Evolutionary conservation across 2,888 invertebrate species (phyloP).

Genomic region (Pachymerium ferrugineum): DNA sequence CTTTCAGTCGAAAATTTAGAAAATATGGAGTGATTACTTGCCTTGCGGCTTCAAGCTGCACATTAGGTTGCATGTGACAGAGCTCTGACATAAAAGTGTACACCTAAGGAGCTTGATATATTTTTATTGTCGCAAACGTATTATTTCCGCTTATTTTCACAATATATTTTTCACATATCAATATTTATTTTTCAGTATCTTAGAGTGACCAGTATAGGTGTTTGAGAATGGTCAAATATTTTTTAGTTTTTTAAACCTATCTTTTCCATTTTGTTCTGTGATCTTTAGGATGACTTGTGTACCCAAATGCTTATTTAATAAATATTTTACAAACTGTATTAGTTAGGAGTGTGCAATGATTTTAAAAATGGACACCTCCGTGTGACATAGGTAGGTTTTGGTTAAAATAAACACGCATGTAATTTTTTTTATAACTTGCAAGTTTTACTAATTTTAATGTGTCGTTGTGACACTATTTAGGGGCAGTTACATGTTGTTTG

Average conservation of each 20-base stretch:
- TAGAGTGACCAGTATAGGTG: background rate
- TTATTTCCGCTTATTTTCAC: background rate
- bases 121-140: conserved; percentile 20
- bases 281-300: background rate
- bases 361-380: background rate
- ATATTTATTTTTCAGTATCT: background rate
- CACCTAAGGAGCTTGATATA: background rate
- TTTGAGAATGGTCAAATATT: no score
- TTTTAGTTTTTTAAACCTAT: background rate
- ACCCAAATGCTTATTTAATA: background rate
- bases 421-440: no score
- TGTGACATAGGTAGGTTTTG: background rate
- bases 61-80: conserved; percentile 3
- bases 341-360: background rate
- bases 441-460: no score
- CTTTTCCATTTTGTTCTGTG: background rate
- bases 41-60: conserved; percentile 36
- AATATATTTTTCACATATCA: conserved; percentile 17
- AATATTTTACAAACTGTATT: background rate
- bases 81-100: conserved; percentile 16
- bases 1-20: conserved; percentile 54
- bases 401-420: background rate
- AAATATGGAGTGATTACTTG: conserved; percentile 37
- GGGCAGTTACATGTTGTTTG: no score
- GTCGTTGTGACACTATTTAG: no score